phyloP scores from a whole-genome alignment of 2,113 vertebrate genomes.

The Corapipo altera region DNA sequence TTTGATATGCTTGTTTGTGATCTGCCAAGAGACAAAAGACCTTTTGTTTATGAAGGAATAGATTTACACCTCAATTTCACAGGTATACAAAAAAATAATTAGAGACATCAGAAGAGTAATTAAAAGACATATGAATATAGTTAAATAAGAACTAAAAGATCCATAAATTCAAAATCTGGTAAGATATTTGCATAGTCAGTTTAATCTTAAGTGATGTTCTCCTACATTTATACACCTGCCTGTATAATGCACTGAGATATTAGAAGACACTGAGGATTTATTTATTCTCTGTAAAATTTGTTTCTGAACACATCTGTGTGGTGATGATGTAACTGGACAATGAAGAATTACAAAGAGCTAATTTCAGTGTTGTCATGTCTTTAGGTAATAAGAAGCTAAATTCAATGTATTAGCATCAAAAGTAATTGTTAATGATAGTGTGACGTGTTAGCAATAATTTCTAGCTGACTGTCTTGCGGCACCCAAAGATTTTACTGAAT shows the following conservation, averaged over 20 bases:
- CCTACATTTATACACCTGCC: neutral
- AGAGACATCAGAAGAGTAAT: neutral
- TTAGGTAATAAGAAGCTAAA: neutral
- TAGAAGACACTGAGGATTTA: neutral
- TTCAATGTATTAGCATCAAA: neutral
- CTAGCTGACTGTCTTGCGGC: neutral
- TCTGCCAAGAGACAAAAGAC: neutral
- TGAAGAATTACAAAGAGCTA: neutral
- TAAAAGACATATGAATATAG: neutral
- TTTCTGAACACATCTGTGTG: neutral
- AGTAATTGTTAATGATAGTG: neutral
- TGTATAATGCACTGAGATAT: neutral
- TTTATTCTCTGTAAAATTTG: neutral
- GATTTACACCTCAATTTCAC: rapidly evolving
- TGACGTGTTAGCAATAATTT: neutral
- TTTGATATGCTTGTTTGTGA: neutral
- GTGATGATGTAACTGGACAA: neutral
- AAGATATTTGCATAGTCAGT: neutral
- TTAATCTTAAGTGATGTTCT: neutral
- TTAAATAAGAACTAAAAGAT: neutral
- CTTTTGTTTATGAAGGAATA: neutral
- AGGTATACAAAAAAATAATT: neutral
- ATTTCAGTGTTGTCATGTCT: neutral
- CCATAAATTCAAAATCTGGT: neutral
- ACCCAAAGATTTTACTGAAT: neutral